phyloP scores from a whole-genome alignment of 2,797 vertebrate genomes.

The Cynodonichthys magdalenae region DNA sequence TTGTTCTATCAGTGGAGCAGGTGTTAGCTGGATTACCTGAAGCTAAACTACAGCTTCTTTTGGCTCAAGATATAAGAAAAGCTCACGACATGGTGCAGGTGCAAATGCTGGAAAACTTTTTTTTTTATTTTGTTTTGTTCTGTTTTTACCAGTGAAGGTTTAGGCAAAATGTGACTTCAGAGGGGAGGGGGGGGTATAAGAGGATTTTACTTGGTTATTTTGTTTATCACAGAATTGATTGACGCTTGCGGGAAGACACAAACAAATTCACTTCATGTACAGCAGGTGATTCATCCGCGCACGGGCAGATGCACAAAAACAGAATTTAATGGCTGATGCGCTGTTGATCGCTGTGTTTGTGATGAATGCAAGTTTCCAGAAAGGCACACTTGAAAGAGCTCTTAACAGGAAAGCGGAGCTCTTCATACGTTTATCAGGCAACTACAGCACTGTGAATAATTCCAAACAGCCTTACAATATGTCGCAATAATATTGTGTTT shows the following conservation, averaged over 20 bases:
- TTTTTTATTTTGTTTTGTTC: conserved; percentile 8
- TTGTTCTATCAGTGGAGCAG: conserved; percentile 42
- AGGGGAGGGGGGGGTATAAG: conserved; percentile 51
- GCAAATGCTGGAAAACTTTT: conserved; percentile 45
- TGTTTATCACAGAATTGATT: conserved; percentile 39
- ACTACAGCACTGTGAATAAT: conserved; percentile 65
- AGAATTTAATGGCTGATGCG: conserved; percentile 17
- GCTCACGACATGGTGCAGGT: conserved; percentile 59
- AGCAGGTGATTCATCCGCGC: conserved; percentile 36
- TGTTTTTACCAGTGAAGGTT: conserved; percentile 36
- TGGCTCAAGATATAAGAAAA: conserved; percentile 52
- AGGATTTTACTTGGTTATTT: conserved; percentile 53
- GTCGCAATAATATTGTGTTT: conserved; percentile 47
- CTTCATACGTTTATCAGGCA: conserved; percentile 55
- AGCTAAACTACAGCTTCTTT: conserved; percentile 48
- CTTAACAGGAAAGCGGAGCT: conserved; percentile 51
- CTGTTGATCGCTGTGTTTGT: conserved; percentile 20
- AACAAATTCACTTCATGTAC: conserved; percentile 24
- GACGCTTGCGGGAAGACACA: conserved; percentile 36
- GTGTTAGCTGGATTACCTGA: conserved; percentile 57
- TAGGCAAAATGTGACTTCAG: conserved; percentile 38
- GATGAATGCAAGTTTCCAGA: conserved; percentile 37
- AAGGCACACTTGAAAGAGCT: conserved; percentile 52
- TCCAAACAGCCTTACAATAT: conserved; percentile 58
- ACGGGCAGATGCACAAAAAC: conserved; percentile 21